A percentile compares a stretch with the other conserved stretches of the same genome.
phyloP scores from a whole-genome alignment of 2,113 vertebrate genomes.

The Cyphomyrus plagiostoma region DNA sequence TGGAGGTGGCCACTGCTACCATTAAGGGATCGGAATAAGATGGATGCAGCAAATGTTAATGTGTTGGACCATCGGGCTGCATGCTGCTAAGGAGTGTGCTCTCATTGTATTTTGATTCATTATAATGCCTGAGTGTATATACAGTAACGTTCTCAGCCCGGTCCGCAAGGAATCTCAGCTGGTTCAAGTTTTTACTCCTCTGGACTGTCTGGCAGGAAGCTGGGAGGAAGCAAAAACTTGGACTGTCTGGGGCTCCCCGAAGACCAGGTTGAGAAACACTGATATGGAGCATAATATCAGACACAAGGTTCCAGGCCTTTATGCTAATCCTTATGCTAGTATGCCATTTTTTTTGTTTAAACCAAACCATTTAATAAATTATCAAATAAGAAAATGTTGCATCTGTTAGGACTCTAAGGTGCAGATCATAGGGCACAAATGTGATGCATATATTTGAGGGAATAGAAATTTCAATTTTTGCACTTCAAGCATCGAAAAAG shows the following conservation, averaged over 20 bases:
- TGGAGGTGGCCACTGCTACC: background rate
- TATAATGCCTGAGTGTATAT: background rate
- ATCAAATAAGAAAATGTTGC: background rate
- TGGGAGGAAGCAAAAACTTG: background rate
- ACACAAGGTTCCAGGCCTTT: background rate
- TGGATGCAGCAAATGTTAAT: background rate
- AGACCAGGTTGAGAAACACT: background rate
- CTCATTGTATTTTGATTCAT: background rate
- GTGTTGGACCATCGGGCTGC: background rate
- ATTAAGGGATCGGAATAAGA: background rate
- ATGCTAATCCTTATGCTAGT: background rate
- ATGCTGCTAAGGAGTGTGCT: background rate
- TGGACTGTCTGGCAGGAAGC: background rate
- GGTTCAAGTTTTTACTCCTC: background rate
- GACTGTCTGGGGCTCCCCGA: background rate
- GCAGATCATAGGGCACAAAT: background rate
- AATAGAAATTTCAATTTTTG: background rate
- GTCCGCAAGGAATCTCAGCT: background rate
- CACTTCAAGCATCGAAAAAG: background rate
- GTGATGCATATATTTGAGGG: background rate
- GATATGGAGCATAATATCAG: background rate
- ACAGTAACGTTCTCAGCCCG: background rate
- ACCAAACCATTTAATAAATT: background rate
- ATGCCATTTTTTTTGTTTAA: background rate
- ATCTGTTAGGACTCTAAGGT: background rate